Evolutionary conservation across 1,140 invertebrate genomes (phyloP).

Genomic region (Neodiprion pinetum): DNA sequence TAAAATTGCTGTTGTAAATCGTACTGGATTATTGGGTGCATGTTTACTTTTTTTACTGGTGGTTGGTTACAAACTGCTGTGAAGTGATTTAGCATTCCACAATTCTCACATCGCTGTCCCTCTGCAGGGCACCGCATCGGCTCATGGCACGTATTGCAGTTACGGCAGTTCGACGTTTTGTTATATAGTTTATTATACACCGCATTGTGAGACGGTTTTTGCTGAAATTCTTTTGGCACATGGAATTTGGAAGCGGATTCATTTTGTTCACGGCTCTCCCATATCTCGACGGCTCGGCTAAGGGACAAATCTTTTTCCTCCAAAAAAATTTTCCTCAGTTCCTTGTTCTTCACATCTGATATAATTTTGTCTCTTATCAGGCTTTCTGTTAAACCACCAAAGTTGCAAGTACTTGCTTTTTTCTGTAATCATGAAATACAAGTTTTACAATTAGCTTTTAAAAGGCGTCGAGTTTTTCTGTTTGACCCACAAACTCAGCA

Average conservation of each 20-base stretch:
- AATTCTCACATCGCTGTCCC: slow-evolving; percentile 18
- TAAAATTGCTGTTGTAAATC: too few species aligned
- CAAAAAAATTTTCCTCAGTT: slow-evolving; percentile 27
- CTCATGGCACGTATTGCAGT: slow-evolving; percentile 25
- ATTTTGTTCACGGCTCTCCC: slow-evolving; percentile 18
- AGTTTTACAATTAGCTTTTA: background rate
- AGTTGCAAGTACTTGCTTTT: slow-evolving; percentile 37
- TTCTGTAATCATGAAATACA: slow-evolving; percentile 21
- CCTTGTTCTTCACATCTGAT: slow-evolving; percentile 27
- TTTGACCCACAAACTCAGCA: background rate
- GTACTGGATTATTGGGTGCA: too few species aligned
- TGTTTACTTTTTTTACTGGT: background rate
- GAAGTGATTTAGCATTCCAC: slow-evolving; percentile 23
- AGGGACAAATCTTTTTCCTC: slow-evolving; percentile 31
- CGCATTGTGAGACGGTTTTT: background rate
- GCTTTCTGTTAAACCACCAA: slow-evolving; percentile 29
- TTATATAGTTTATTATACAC: background rate
- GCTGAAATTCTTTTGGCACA: slow-evolving; percentile 7
- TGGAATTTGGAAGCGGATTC: slow-evolving; percentile 17
- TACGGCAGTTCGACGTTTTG: slow-evolving; percentile 23
- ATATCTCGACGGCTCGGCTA: slow-evolving; percentile 19
- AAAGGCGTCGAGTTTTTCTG: background rate
- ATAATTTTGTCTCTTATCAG: slow-evolving; percentile 38
- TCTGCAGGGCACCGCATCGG: slow-evolving; percentile 28
- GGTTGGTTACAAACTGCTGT: background rate